A percentile compares a stretch with the other conserved stretches of the same genome.
Conservation (phyloP, 1,140 invertebrate species). For the Drosophila kanapiae region DNA sequence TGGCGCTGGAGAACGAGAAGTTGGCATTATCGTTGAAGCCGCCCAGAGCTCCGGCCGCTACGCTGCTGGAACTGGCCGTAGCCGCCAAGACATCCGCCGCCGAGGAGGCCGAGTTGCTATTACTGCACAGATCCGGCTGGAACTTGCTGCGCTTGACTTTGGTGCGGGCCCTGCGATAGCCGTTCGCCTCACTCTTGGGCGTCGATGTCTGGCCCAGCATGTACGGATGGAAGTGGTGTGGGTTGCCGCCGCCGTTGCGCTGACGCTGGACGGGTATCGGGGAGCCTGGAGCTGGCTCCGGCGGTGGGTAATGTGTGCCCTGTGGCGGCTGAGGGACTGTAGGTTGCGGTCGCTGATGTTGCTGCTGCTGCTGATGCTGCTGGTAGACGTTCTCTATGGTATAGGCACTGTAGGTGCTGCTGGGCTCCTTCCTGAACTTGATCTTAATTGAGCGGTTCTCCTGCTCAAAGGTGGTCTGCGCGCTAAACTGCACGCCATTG, state of each 20-base stretch:
- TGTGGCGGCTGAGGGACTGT: constrained; percentile 24
- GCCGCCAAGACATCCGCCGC: constrained; percentile 31
- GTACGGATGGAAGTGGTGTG: constrained; percentile 78
- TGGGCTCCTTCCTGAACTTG: constrained; percentile 79
- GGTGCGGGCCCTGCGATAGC: constrained; percentile 54
- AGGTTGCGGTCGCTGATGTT: constrained; percentile 13
- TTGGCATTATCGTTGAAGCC: constrained; percentile 82
- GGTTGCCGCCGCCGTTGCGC: constrained; percentile 61
- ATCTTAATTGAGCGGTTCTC: constrained; percentile 83
- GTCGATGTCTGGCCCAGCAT: constrained; percentile 78
- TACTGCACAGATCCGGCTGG: constrained; percentile 63
- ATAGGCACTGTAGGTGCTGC: constrained; percentile 78
- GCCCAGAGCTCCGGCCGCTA: constrained; percentile 12
- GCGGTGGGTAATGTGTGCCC: constrained; percentile 16
- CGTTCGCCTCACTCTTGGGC: constrained; percentile 66
- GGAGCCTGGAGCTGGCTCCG: constrained; percentile 32
- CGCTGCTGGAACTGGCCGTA: constrained; percentile 1
- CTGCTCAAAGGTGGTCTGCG: constrained; percentile 68
- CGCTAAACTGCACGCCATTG: constrained; percentile 66
- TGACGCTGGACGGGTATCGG: constrained; percentile 48
- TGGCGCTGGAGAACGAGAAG: constrained; percentile 79
- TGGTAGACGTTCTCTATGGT: constrained; percentile 79
- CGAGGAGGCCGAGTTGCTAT: constrained; percentile 78
- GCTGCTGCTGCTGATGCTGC: constrained; percentile 56
- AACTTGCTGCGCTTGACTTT: constrained; percentile 70